A percentile compares a stretch with the other conserved stretches of the same genome.
phyloP scores from a whole-genome alignment of 1,140 invertebrate species.

The Bombus waltoni region DNA sequence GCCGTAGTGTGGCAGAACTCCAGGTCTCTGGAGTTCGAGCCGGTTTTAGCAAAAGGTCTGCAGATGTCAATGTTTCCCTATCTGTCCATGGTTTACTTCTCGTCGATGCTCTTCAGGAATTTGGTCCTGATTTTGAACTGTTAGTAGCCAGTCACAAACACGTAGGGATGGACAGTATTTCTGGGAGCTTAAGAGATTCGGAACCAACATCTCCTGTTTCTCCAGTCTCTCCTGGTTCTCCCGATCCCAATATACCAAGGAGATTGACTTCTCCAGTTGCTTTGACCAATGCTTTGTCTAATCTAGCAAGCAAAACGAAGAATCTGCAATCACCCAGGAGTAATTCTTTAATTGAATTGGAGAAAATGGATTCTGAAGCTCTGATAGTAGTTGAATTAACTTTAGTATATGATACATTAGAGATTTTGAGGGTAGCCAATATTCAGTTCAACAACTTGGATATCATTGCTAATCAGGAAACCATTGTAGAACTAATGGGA shows the following conservation, averaged over 20 bases:
- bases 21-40: slow-evolving; percentile 94
- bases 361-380: slow-evolving; percentile 89
- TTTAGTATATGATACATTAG: slow-evolving; percentile 86
- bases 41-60: slow-evolving; percentile 87
- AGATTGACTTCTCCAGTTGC: slow-evolving; percentile 84
- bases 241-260: slow-evolving; percentile 80
- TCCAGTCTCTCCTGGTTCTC: slow-evolving; percentile 88
- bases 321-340: slow-evolving; percentile 72
- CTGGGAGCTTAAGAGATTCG: slow-evolving; percentile 95
- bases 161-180: slow-evolving; percentile 96
- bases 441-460: slow-evolving; percentile 97
- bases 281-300: slow-evolving; percentile 84
- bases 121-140: slow-evolving; percentile 96
- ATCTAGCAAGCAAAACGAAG: slow-evolving; percentile 75
- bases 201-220: slow-evolving; percentile 93
- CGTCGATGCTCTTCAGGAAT: slow-evolving; percentile 97
- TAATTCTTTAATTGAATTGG: slow-evolving; percentile 73
- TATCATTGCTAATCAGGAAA: slow-evolving; percentile 98
- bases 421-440: slow-evolving; percentile 90
- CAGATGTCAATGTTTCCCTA: slow-evolving; percentile 89
- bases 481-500: slow-evolving; percentile 94
- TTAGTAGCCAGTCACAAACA: slow-evolving; percentile 97
- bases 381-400: slow-evolving; percentile 93
- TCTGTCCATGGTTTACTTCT: slow-evolving; percentile 95
- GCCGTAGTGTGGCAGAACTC: slow-evolving; percentile 93